Evolutionary conservation across 2,888 invertebrate genomes (phyloP).

Genomic region (Cepaea hortensis): DNA sequence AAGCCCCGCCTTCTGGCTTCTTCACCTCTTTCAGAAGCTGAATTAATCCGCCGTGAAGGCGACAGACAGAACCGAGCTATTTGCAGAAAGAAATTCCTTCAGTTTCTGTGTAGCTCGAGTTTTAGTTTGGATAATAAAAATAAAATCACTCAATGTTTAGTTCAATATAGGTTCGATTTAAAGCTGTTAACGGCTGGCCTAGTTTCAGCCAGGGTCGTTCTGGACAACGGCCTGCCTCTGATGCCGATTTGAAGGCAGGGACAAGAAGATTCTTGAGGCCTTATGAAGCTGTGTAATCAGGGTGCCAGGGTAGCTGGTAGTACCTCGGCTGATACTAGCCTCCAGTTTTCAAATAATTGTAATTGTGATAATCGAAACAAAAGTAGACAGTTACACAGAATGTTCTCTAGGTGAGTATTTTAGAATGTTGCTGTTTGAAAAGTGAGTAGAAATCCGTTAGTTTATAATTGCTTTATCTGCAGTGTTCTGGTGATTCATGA

Average conservation of each 20-base stretch:
- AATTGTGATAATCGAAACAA: constrained; percentile 23
- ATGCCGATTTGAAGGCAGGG: not conserved
- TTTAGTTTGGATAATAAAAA: constrained; percentile 21
- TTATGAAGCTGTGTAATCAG: constrained; percentile 12
- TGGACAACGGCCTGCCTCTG: not conserved
- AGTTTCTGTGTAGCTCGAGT: constrained; percentile 22
- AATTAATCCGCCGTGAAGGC: constrained; percentile 33
- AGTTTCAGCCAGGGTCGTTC: not conserved
- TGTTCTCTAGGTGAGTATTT: constrained; percentile 27
- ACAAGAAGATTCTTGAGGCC: constrained; percentile 2
- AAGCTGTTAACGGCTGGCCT: constrained; percentile 3
- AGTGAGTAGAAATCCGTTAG: not conserved
- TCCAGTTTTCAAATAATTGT: not conserved
- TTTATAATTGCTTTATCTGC: not conserved
- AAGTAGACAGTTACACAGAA: not conserved
- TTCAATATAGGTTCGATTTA: not conserved
- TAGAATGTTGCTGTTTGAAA: constrained; percentile 37
- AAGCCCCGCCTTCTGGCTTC: constrained; percentile 40
- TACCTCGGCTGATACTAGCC: not conserved
- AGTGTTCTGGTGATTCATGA: not conserved
- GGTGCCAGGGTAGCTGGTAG: constrained; percentile 32
- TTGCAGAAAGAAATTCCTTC: constrained; percentile 34
- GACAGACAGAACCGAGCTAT: constrained; percentile 16
- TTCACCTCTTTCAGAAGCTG: constrained; percentile 38
- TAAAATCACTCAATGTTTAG: not conserved